Conservation (phyloP, 1,140 invertebrate species). For the Ceratitis capitata region DNA sequence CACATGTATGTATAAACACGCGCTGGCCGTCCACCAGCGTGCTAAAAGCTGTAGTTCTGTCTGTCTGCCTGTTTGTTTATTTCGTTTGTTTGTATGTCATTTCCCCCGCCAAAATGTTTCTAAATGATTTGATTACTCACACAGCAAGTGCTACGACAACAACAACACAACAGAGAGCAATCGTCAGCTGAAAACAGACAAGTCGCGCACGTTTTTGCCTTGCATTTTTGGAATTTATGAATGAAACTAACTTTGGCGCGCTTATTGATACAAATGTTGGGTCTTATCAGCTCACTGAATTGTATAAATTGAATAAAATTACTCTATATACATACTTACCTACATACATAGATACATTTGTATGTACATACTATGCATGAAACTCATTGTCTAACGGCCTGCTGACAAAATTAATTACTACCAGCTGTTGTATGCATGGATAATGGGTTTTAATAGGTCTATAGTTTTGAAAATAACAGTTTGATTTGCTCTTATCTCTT, state of each 20-base stretch:
- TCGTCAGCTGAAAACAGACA: neutral
- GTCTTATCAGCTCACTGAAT: neutral
- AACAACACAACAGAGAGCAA: neutral
- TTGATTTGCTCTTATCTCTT: neutral
- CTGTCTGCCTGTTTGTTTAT: too few relatives aligned
- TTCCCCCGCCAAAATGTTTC: neutral
- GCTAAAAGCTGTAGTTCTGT: neutral
- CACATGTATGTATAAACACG: neutral
- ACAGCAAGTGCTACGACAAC: neutral
- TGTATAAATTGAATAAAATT: neutral
- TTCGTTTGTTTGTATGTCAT: neutral
- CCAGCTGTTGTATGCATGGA: neutral
- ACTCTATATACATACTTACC: neutral
- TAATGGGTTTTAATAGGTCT: neutral
- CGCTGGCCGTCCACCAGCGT: neutral
- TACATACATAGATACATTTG: neutral
- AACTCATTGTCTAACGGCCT: neutral
- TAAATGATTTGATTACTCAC: neutral
- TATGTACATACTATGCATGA: too few relatives aligned
- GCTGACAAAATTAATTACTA: neutral
- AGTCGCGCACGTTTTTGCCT: neutral
- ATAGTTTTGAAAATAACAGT: neutral
- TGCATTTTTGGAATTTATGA: constrained; percentile 27
- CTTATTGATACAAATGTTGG: neutral
- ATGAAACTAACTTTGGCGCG: neutral